Evolutionary conservation across 1,140 invertebrate genomes (phyloP), one percentile per base, ranked within the genome.

Genomic region (Cotesia chilonis): DNA sequence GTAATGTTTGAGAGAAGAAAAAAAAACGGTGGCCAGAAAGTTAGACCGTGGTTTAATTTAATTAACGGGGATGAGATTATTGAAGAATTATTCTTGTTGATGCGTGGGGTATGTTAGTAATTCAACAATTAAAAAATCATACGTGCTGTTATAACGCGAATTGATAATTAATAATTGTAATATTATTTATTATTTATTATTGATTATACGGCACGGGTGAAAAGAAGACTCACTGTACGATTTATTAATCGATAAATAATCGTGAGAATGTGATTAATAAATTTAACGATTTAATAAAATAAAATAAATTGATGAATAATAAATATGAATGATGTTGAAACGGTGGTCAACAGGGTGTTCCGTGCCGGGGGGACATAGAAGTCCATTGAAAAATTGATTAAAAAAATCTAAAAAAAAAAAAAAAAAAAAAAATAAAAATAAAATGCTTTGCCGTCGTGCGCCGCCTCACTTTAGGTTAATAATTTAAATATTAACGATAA

Each of bases 381-480:
- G 79, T 81, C 84, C 80, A 82, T n/a, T 54, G 67, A 70, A 70
- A 60, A 68, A 74, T 70, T 55, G 37, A 65, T 66, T 63, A 54
- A 65, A 59, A 52, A 55, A 68, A 72, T n/a, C n/a, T n/a, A n/a
- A n/a, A n/a, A n/a, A n/a, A n/a, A n/a, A n/a, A 17, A 72, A 55
- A 66, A 60, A 72, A 67, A 67, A 54, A 41, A 70, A 52, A 55
- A 71, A 55, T 2, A 65, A 64, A 70, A 73, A 78, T 77, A 78
- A 82, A 82, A 83, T 84, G 83, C 84, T 86, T 87, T 85, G 82
- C 84, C 83, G 81, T 85, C 84, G 85, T 85, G 83, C 84, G 84
- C 80, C 81, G 84, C 84, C 85, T 86, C 84, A 85, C 82, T 85
- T 85, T 87, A 86, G 85, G 83, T 83, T 85, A 85, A 86, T 85